Evolutionary conservation across 2,888 invertebrate genomes (phyloP), one percentile per base, ranked within the genome.

Genomic region (Acrobasis repandana): DNA sequence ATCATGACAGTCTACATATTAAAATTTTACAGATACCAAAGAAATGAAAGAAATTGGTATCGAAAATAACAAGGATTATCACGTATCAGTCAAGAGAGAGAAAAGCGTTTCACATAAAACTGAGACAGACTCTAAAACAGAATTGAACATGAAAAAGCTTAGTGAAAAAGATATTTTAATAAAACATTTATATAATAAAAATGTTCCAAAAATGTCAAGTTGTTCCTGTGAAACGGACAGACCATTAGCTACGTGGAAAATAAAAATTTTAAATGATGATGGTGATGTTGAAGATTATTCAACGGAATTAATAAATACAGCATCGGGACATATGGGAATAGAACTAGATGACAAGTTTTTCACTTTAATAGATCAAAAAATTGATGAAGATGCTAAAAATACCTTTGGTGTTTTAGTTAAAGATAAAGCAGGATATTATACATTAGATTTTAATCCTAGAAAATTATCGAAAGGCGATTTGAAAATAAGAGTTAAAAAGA

Each of bases 11-110:
- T 57, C 52, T 52, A 47, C 48, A 61, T 60, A 62, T 61, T 10
- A 67, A 70, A 73, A 20, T 65, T 62, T 85, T 86, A 63, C 87
- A 88, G 88, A 78, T 78, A 52, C 65, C 69, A 82, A 79, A 70
- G 70, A 75, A 75, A 49, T 76, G 68, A 79, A 78, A 77, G 66
- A 63, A 72, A 69, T 63, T 34, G 14, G 15, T 9, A 52, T 16
- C 14, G 65, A 56, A 57, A 67, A 65, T 34, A 10, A 61, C 57
- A 64, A 10, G 28, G 59, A 33, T 58, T 63, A 9, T 28, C 58
- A 36, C 14, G 33, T 18, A 33, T 57, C 56, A 9, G 33, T 28
- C 15, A 20, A n/a, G 15, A 57, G n/a, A 15, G 9, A 15, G 28
- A 43, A 57, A 47, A 20, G 15, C 15, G 9, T 33, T 46, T 20